Conservation (phyloP, 2,888 invertebrate species). For the Orthosia incerta region DNA sequence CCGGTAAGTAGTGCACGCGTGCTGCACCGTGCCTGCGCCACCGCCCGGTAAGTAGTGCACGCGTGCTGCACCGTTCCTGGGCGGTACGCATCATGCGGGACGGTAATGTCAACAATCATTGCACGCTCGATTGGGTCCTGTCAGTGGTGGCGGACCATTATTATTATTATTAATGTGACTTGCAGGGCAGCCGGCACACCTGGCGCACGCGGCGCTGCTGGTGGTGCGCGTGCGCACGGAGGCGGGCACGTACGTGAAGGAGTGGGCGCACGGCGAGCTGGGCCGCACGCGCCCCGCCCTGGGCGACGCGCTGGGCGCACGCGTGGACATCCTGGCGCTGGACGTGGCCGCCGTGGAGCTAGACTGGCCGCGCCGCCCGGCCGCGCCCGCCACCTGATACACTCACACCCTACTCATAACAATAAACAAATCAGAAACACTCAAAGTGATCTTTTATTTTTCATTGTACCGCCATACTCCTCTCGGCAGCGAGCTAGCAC, state of each 20-base stretch:
- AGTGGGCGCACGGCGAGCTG: conserved; percentile 99
- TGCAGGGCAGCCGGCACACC: background rate
- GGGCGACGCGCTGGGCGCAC: conserved; percentile 92
- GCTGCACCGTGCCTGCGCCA: no score
- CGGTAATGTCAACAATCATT: no score
- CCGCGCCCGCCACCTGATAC: background rate
- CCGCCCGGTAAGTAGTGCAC: no score
- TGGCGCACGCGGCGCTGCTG: conserved; percentile 90
- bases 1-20: no score
- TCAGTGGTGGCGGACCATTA: no score
- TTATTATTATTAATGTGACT: no score
- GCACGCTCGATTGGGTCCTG: no score
- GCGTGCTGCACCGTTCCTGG: no score
- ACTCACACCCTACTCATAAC: background rate
- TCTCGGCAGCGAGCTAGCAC: background rate
- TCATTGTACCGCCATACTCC: background rate
- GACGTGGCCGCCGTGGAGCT: conserved; percentile 96
- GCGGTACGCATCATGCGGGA: no score
- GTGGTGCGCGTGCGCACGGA: conserved; percentile 94
- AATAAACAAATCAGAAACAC: background rate
- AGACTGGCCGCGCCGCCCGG: conserved; percentile 93
- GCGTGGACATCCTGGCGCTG: conserved; percentile 97
- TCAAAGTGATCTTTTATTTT: background rate
- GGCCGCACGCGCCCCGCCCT: conserved; percentile 96
- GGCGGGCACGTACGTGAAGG: conserved; percentile 99